Conservation (phyloP, 1,140 invertebrate species). For the Microplitis mediator region DNA sequence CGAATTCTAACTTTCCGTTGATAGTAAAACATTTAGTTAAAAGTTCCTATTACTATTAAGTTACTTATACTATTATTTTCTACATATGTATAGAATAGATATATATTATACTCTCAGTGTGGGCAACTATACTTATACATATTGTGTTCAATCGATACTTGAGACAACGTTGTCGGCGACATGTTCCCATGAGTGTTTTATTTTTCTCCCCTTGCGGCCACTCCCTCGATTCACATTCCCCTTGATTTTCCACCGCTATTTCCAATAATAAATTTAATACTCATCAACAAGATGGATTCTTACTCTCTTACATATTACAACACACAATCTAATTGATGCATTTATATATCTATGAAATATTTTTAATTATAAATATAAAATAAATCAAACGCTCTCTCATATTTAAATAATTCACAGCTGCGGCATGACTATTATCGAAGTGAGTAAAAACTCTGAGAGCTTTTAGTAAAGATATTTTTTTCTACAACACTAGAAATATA, state of each 20-base stretch:
- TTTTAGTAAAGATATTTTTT: constrained; percentile 16
- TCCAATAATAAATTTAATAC: not conserved
- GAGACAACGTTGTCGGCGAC: constrained; percentile 1
- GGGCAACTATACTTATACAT: not conserved
- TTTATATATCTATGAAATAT: no score
- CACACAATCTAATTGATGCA: no score
- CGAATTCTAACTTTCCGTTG: no score
- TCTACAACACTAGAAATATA: not conserved
- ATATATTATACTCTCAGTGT: constrained; percentile 4
- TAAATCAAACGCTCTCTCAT: no score
- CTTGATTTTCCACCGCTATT: not conserved
- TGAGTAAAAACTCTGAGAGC: constrained; percentile 10
- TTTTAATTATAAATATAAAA: no score
- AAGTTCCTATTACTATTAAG: no score
- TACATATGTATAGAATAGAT: no score
- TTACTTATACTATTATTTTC: no score
- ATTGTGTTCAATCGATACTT: constrained; percentile 21
- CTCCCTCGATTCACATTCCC: not conserved
- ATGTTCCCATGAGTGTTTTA: constrained; percentile 4
- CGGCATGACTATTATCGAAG: not conserved
- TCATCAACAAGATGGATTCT: not conserved
- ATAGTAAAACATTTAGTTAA: no score
- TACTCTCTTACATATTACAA: no score
- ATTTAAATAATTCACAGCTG: no score
- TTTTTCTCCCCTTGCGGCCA: constrained; percentile 8